A percentile compares a stretch with the other conserved stretches of the same genome.
phyloP scores from a whole-genome alignment of 1,140 invertebrate species.

The Phthorimaea operculella region DNA sequence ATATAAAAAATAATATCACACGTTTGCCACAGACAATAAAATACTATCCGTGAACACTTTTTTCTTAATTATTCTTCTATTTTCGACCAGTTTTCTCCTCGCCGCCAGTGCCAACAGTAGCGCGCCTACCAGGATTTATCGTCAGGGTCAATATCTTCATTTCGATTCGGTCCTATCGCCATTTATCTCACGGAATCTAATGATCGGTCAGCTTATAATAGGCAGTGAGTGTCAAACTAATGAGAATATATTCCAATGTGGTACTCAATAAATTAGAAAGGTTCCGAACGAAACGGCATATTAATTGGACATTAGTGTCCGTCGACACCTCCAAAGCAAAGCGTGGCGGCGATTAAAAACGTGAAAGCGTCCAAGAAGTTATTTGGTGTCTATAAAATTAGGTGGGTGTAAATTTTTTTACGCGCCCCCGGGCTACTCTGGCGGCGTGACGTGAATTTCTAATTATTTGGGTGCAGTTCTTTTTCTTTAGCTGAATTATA shows the following conservation, averaged over 20 bases:
- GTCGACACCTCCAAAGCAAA: constrained; percentile 39
- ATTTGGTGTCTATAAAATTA: constrained; percentile 28
- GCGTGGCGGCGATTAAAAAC: constrained; percentile 25
- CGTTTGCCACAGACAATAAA: background rate
- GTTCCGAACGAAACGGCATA: constrained; percentile 51
- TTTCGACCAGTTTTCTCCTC: too few relatives aligned
- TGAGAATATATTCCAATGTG: constrained; percentile 55
- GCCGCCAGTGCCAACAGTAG: constrained; percentile 25
- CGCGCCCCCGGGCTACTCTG: constrained; percentile 18
- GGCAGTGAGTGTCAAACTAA: constrained; percentile 58
- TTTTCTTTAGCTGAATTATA: background rate
- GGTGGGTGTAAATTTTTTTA: constrained; percentile 29
- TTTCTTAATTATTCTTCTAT: background rate
- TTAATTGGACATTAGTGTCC: constrained; percentile 59
- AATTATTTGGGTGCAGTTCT: constrained; percentile 17
- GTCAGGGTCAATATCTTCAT: constrained; percentile 49
- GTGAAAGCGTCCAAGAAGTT: constrained; percentile 25
- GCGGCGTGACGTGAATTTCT: constrained; percentile 21
- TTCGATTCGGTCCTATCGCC: constrained; percentile 39
- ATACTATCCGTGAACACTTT: background rate
- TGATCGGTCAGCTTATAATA: constrained; percentile 53
- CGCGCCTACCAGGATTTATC: constrained; percentile 31
- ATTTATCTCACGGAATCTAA: constrained; percentile 52
- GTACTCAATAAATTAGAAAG: constrained; percentile 55
- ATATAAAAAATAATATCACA: too few relatives aligned